Percentiles rank a stretch among this genome's conserved stretches.
These are phyloP conservation scores for Patella caerulea DNA, from an alignment of 2,888 invertebrate genomes.

Conservation along the genomic window DNA sequence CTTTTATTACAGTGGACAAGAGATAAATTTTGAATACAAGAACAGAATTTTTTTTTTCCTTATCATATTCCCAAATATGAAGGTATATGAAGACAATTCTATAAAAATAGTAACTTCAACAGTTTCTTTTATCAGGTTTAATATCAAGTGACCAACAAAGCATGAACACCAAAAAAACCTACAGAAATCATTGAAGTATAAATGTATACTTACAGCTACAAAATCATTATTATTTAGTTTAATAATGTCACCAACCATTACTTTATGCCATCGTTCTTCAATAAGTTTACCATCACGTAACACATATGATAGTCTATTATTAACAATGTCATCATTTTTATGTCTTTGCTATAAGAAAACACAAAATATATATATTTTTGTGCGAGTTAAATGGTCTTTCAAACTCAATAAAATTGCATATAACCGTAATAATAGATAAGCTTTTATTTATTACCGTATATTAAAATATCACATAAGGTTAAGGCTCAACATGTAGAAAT, in stretches of 20 bases:
- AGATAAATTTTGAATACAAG: no score
- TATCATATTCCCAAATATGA: neutral
- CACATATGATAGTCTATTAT: slow-evolving; percentile 90
- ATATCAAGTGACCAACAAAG: no score
- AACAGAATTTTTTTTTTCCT: neutral
- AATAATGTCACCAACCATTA: slow-evolving; percentile 98
- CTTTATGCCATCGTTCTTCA: slow-evolving; percentile 85
- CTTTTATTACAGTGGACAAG: no score
- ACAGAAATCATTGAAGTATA: neutral
- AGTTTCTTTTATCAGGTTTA: no score
- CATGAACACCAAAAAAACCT: neutral
- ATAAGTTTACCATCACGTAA: slow-evolving; percentile 90
- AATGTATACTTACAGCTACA: slow-evolving; percentile 79
- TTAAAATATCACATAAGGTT: no score
- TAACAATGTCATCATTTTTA: slow-evolving; percentile 96
- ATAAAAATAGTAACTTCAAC: no score
- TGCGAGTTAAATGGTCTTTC: neutral
- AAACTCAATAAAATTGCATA: no score
- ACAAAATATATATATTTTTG: slow-evolving; percentile 17
- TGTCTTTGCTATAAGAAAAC: slow-evolving; percentile 89
- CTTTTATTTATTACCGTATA: no score
- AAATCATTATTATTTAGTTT: slow-evolving; percentile 99
- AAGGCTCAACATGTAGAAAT: no score
- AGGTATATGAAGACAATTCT: neutral
- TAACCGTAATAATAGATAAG: no score